phyloP scores from a whole-genome alignment of 2,797 vertebrate species.

The Hybognathus amarus region DNA sequence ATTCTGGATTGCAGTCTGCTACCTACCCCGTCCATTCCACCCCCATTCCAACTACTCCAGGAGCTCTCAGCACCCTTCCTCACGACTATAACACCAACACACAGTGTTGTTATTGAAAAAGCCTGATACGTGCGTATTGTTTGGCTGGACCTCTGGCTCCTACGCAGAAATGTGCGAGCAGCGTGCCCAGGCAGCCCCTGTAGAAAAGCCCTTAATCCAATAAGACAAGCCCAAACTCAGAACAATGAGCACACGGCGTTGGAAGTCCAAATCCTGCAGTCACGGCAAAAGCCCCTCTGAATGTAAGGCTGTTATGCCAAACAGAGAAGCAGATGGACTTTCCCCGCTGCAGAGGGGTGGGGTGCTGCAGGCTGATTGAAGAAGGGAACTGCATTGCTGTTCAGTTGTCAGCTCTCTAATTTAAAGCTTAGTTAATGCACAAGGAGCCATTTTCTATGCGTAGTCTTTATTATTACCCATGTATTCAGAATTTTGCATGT shows the following conservation, averaged over 20 bases:
- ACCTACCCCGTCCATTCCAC: constrained; percentile 7
- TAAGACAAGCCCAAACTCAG: constrained; percentile 26
- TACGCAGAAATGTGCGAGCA: constrained; percentile 16
- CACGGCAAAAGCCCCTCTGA: constrained; percentile 45
- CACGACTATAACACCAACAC: constrained; percentile 25
- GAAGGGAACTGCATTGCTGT: constrained; percentile 30
- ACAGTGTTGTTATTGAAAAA: constrained; percentile 17
- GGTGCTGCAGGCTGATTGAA: constrained; percentile 17
- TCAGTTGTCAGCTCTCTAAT: constrained; percentile 25
- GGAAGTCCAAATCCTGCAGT: constrained; percentile 57
- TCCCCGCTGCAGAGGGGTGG: constrained; percentile 20
- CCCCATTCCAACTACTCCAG: constrained; percentile 12
- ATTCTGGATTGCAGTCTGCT: not conserved
- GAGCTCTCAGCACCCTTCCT: constrained; percentile 17
- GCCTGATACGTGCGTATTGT: constrained; percentile 22
- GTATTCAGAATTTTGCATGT: constrained; percentile 1
- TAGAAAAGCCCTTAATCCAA: constrained; percentile 49
- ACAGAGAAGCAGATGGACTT: constrained; percentile 45
- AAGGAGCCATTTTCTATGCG: not conserved
- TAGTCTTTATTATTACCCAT: constrained; percentile 11
- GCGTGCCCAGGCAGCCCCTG: constrained; percentile 29
- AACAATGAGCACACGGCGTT: constrained; percentile 47
- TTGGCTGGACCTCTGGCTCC: constrained; percentile 28
- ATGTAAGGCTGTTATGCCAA: constrained; percentile 30
- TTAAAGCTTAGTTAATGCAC: not conserved